Percentiles rank a stretch among this genome's conserved stretches.
These are phyloP conservation scores for Galbula dea DNA, from an alignment of 2,113 vertebrate species.

Conservation along the genomic window DNA sequence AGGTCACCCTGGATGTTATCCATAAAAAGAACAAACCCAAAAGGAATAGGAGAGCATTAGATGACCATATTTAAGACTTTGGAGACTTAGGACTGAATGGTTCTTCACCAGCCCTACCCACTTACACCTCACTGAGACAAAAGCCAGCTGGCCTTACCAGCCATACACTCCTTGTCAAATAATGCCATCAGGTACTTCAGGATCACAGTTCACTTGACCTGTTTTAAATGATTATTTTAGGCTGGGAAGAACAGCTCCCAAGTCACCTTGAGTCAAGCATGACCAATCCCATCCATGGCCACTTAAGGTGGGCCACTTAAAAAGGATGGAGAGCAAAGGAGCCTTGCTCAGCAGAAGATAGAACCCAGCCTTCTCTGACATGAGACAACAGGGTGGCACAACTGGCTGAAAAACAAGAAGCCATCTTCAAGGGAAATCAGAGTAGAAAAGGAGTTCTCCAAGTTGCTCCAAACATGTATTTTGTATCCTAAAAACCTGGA, in stretches of 20 bases:
- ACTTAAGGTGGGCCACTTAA: neutral
- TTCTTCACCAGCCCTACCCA: neutral
- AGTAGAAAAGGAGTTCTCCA: neutral
- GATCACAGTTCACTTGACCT: neutral
- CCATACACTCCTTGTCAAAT: fast-evolving
- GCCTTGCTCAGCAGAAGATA: neutral
- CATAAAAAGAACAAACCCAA: neutral
- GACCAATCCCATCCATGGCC: neutral
- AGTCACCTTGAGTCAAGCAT: neutral
- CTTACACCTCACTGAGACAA: neutral
- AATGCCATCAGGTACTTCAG: neutral
- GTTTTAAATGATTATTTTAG: neutral
- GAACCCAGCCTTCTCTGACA: neutral
- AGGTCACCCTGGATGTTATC: neutral
- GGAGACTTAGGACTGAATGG: neutral
- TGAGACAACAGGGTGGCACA: neutral
- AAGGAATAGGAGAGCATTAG: neutral
- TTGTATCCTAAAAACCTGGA: neutral
- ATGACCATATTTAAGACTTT: neutral
- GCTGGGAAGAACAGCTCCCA: neutral
- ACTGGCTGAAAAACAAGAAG: neutral
- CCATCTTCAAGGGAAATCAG: neutral
- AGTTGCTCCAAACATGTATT: neutral
- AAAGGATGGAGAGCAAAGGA: neutral
- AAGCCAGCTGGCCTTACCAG: neutral